Conservation (phyloP, 1,140 invertebrate species). For the Drosophila tristis region DNA sequence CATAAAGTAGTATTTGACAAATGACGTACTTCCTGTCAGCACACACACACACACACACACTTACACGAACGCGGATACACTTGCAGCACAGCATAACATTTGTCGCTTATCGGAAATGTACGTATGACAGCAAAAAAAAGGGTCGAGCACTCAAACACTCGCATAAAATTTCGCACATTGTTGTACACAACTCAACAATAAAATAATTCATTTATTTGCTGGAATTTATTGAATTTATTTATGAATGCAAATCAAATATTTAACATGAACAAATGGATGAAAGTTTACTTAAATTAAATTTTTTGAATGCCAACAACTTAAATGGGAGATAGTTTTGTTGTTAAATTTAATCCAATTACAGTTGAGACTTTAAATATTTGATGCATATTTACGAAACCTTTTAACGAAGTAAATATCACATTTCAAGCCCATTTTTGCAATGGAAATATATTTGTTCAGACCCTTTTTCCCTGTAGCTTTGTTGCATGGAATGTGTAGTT, state of each 20-base stretch:
- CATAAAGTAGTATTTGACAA: constrained; percentile 68
- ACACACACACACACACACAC: constrained; percentile 11
- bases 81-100: constrained; percentile 20
- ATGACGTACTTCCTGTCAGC: constrained; percentile 61
- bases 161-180: constrained; percentile 33
- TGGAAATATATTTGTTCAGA: too few relatives aligned
- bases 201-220: constrained; percentile 43
- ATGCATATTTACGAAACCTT: too few relatives aligned
- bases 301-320: constrained; percentile 10
- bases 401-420: too few relatives aligned
- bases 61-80: not conserved
- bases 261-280: constrained; percentile 28
- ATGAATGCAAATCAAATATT: constrained; percentile 45
- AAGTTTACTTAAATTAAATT: constrained; percentile 32
- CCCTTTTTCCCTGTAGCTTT: too few relatives aligned
- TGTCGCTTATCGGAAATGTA: constrained; percentile 22
- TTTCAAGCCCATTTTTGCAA: too few relatives aligned
- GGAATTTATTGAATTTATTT: constrained; percentile 50
- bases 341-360: too few relatives aligned
- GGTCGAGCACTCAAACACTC: constrained; percentile 26
- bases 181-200: constrained; percentile 27
- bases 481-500: too few relatives aligned
- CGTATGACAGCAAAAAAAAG: constrained; percentile 13
- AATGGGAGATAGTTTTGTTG: too few relatives aligned
- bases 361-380: too few relatives aligned